Percentiles rank a stretch among this genome's conserved stretches.
phyloP scores from a whole-genome alignment of 2,113 vertebrate genomes.

The Semnopithecus entellus region DNA sequence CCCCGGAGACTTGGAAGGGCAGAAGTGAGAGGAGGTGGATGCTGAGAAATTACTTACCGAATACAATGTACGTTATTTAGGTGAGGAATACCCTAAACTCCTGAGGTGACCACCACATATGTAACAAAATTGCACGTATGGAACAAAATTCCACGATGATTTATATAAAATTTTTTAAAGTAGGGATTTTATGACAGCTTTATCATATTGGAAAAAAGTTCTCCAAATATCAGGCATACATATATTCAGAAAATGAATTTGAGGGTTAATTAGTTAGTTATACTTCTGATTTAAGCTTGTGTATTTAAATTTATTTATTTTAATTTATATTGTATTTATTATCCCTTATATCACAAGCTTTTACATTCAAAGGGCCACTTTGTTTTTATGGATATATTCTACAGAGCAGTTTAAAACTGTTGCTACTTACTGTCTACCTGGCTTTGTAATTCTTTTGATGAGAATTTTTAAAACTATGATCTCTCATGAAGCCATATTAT shows the following conservation, averaged over 20 bases:
- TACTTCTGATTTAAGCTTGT: neutral
- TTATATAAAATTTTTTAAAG: no score
- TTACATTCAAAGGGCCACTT: neutral
- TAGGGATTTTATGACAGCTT: no score
- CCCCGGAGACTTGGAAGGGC: no score
- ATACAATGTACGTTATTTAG: no score
- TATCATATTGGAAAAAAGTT: neutral
- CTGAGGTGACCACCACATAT: no score
- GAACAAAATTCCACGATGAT: no score
- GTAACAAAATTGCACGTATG: no score
- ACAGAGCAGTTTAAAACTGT: neutral
- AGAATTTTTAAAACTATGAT: neutral
- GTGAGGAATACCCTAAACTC: no score
- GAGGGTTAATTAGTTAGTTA: neutral
- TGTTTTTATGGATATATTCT: neutral
- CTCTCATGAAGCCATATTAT: neutral
- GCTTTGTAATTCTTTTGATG: neutral
- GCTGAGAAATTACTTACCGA: no score
- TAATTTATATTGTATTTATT: neutral
- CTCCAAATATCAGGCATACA: neutral
- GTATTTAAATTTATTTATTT: neutral
- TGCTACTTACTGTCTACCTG: neutral
- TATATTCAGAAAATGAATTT: neutral
- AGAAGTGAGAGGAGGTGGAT: no score
- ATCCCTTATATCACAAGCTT: neutral